Evolutionary conservation across 2,113 vertebrate species (phyloP), one percentile per base, ranked within the genome.

Genomic region (Petaurus breviceps): DNA sequence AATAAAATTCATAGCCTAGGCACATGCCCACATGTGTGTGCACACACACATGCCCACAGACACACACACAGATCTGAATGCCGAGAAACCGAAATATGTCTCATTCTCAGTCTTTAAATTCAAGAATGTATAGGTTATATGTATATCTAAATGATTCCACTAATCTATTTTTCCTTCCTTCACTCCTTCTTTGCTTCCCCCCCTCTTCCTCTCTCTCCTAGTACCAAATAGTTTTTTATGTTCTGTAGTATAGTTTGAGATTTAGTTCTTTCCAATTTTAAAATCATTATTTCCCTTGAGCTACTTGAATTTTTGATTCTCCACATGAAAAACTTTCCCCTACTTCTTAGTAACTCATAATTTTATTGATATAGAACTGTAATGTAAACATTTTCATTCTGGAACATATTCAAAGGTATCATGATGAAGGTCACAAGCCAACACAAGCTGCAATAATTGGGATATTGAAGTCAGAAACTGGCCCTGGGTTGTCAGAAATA

Each of bases 1-100:
- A 94, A 97, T 97, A 96, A 90, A 51, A 95, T 96, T 61, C 96
- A 93, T 92, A 31, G 91, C 91, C 90, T 93, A 25, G 8, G 50
- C 96, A 98, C 49, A 93, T 90, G 92, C 47, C 2, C 47, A 49
- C 47, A 49, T n/a, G 0, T 6, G 90, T 95, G 90, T 68, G 96
- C 95, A 50, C 96, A 61, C 93, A 52, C 96, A 98, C 49, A 93
- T 90, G 92, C 47, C 2, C 47, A 49, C 47, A 49, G 47, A 49
- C 47, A 49, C 47, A 49, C 47, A 49, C 53, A 0, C 31, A 5
- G 22, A 92, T 92, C n/a, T 61, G 84, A 94, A 25, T 9, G 43
- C 46, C 0, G 23, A 90, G 89, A 37, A 24, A 31, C 89, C 91
- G 94, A 93, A 9, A 26, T 14, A 52, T 77, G 0, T 25, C 89